Base-by-base conservation (phyloP, 2,888 invertebrate species). In the Eupithecia insigniata region DNA sequence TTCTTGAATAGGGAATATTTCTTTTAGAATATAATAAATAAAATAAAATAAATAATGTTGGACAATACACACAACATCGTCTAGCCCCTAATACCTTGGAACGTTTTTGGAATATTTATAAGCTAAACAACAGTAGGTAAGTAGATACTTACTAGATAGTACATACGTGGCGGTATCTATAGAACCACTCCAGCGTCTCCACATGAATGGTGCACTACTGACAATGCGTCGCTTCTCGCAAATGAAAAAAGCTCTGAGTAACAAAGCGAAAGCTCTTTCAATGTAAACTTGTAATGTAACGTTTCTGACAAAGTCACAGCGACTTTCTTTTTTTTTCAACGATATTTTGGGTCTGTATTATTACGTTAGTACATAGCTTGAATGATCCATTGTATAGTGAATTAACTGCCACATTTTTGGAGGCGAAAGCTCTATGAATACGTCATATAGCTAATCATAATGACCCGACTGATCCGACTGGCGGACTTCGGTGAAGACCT, bases 221-320 rank as follows among this genome's bases (percentile, higher is more conserved):
- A 84, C 82, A 85, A 83, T 81, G 79, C 81, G 81, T 80, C 81
- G 82, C 84, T 86, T 85, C 84, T 84, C 79, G 82, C 81, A 86
- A 89, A 89, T 89, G 89, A 88, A 87, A 89, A 88, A 82, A 81
- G 84, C 84, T 84, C 80, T 26, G 22, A 64, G 64, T 34, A 64
- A 83, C 85, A 87, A 88, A 87, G 87, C 83, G 84, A 86, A 86
- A 87, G 83, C 82, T 83, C 85, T 86, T 87, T 87, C 84, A 86
- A 84, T 82, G 85, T 84, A 84, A 83, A 82, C 80, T 76, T 73
- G 72, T 79, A 78, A 76, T 73, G 72, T 79, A 78, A 76, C 79
- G 76, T 71, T 71, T 73, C 75, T 69, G 84, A 74, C 74, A 12
- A 68, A 43, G 5, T 76, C 34, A 71, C 39, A 80, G 85, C 82